Conservation (phyloP, 1,140 invertebrate species). For the Aphelinus certus region DNA sequence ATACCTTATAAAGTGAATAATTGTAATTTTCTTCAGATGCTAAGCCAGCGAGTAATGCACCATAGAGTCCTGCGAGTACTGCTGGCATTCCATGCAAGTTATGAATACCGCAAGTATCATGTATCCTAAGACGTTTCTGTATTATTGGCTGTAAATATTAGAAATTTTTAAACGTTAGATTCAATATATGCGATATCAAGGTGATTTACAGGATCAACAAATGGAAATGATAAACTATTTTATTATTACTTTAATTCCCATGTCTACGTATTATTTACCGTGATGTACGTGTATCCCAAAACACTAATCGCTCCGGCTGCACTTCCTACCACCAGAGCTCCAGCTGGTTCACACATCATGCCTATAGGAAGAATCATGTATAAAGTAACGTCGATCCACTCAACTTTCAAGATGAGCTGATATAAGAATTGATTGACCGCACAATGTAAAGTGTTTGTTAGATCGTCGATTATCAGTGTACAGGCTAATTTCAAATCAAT, state of each 20-base stretch:
- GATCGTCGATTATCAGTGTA: no score
- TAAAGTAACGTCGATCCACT: background rate
- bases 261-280: conserved; percentile 69
- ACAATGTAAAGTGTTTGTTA: no score
- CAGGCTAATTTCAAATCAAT: no score
- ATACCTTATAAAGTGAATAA: conserved; percentile 69
- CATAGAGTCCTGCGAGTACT: conserved; percentile 82
- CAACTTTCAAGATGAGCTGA: background rate
- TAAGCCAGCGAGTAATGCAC: conserved; percentile 78
- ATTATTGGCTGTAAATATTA: conserved; percentile 73
- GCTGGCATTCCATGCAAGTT: conserved; percentile 97
- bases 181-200: background rate
- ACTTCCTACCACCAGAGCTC: conserved; percentile 85
- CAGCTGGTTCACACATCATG: conserved; percentile 85
- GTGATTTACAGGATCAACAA: no score
- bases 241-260: no score
- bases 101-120: conserved; percentile 95
- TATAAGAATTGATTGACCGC: background rate
- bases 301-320: conserved; percentile 85
- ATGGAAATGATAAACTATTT: no score
- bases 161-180: background rate
- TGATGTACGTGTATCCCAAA: conserved; percentile 84
- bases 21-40: conserved; percentile 71
- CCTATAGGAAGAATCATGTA: conserved; percentile 44
- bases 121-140: conserved; percentile 74